Conservation (phyloP, 2,888 invertebrate genomes). For the Iselma pallidipennis region DNA sequence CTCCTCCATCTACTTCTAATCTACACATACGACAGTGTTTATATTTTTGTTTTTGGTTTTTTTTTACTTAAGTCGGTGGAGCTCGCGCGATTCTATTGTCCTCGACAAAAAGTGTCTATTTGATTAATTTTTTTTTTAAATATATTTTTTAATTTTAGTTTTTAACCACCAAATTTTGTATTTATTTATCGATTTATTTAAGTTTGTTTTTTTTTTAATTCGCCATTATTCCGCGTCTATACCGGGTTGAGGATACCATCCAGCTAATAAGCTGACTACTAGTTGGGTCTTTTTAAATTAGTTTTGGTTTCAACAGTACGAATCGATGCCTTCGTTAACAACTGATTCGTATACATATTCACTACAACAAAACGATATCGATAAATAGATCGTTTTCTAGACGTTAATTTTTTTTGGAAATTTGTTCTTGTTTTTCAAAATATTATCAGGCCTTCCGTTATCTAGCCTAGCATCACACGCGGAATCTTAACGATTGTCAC, state of each 20-base stretch:
- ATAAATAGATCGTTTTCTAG: slow-evolving; percentile 19
- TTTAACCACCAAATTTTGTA: neutral
- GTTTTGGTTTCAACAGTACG: slow-evolving; percentile 11
- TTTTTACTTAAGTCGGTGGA: slow-evolving; percentile 47
- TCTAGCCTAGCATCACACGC: slow-evolving; percentile 21
- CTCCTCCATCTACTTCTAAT: slow-evolving; percentile 53
- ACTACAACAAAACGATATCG: slow-evolving; percentile 24
- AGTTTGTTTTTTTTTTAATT: slow-evolving; percentile 12
- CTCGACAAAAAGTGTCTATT: slow-evolving; percentile 20
- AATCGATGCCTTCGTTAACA: slow-evolving; percentile 22
- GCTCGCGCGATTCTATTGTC: slow-evolving; percentile 36
- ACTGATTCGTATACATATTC: slow-evolving; percentile 18
- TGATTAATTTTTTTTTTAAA: neutral
- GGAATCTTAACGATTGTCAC: slow-evolving; percentile 47
- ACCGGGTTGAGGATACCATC: slow-evolving; percentile 14
- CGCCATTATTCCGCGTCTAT: slow-evolving; percentile 10
- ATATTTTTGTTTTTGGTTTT: slow-evolving; percentile 35
- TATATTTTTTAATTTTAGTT: neutral
- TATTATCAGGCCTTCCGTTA: slow-evolving; percentile 16
- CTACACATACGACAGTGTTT: slow-evolving; percentile 57
- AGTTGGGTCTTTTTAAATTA: slow-evolving; percentile 29
- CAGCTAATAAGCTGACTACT: slow-evolving; percentile 35
- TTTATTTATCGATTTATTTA: slow-evolving; percentile 11
- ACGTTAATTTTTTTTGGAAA: neutral
- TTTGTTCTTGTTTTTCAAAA: neutral